Conservation (phyloP, 2,113 vertebrate genomes). For the Candoia aspera region DNA sequence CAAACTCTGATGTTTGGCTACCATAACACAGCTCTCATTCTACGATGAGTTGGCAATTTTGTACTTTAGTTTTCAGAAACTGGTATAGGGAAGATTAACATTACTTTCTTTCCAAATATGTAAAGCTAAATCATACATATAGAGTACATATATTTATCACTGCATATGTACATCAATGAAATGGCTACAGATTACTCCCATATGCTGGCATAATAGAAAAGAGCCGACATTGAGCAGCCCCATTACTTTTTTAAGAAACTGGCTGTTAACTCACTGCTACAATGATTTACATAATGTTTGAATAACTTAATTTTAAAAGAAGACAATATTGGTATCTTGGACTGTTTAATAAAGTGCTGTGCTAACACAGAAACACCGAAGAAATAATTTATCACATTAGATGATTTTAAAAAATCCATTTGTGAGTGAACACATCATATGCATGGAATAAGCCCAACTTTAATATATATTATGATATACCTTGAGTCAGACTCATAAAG, state of each 20-base stretch:
- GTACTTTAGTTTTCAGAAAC: neutral
- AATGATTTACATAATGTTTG: neutral
- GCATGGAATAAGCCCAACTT: neutral
- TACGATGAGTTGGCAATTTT: neutral
- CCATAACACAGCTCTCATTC: neutral
- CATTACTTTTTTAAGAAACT: neutral
- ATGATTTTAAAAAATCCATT: neutral
- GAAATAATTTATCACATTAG: neutral
- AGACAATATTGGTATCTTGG: neutral
- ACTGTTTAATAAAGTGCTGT: neutral
- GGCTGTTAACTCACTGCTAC: neutral
- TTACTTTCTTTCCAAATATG: neutral
- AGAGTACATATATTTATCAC: neutral
- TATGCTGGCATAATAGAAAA: neutral
- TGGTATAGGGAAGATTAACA: neutral
- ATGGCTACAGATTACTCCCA: neutral
- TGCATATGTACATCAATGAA: neutral
- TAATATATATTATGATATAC: neutral
- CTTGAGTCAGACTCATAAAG: neutral
- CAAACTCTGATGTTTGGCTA: neutral
- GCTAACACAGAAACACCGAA: neutral
- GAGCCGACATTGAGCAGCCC: neutral
- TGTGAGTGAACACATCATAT: neutral
- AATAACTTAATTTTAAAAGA: neutral
- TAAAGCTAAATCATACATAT: neutral